Evolutionary conservation across 1,140 invertebrate genomes (phyloP).

Genomic region (Nomia melanderi): DNA sequence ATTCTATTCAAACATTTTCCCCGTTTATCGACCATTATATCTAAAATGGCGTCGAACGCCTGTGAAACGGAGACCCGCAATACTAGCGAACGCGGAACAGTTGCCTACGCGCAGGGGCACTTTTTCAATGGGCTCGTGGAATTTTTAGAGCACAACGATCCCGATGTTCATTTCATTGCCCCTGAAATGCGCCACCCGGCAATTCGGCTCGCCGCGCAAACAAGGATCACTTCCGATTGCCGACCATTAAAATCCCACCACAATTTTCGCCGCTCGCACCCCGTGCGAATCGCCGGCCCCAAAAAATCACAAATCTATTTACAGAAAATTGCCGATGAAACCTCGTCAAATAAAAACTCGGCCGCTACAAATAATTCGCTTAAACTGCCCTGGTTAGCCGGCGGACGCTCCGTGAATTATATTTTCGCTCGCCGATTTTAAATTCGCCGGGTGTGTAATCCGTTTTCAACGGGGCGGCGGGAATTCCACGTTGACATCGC

Average conservation of each 20-base stretch:
- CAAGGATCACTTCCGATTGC: conserved; percentile 20
- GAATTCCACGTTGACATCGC: background rate
- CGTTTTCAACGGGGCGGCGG: background rate
- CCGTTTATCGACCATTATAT: background rate
- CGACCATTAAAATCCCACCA: conserved; percentile 2
- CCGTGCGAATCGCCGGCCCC: too few relatives aligned
- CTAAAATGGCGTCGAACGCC: too few relatives aligned
- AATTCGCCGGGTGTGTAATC: conserved; percentile 3
- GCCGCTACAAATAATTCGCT: background rate
- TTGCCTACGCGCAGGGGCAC: background rate
- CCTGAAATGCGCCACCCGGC: background rate
- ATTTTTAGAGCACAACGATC: conserved; percentile 1
- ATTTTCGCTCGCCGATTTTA: background rate
- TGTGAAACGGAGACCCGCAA: background rate
- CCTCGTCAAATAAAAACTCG: conserved; percentile 3
- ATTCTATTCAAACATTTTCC: background rate
- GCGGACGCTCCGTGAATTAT: background rate
- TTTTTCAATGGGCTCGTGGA: background rate
- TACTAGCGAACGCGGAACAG: background rate
- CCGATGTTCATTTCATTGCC: conserved; percentile 16
- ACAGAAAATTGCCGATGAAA: background rate
- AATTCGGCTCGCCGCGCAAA: conserved; percentile 5
- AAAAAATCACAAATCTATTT: conserved; percentile 1
- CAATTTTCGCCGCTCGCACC: background rate
- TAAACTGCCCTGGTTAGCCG: background rate